These are phyloP conservation scores for Pelochelys cantorii DNA, from an alignment of 2,797 vertebrate species.

Conservation along the genomic window DNA sequence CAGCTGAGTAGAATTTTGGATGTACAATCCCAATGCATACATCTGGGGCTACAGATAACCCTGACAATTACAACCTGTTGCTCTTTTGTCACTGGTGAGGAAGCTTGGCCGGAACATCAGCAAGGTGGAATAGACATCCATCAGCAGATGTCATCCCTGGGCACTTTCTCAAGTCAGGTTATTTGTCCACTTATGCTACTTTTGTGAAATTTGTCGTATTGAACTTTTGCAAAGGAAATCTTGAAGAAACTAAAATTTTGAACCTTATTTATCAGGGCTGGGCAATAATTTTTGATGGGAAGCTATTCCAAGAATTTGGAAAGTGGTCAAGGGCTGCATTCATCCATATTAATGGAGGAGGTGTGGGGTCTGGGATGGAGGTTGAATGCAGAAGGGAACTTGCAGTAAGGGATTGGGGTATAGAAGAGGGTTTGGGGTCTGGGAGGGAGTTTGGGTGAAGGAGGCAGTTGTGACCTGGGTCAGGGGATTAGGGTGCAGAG, in stretches of 20 bases:
- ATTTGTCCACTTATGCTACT: not conserved
- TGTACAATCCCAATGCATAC: slow-evolving; percentile 74
- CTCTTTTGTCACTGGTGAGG: slow-evolving; percentile 75
- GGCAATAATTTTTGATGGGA: no score
- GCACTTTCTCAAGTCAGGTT: slow-evolving; percentile 9
- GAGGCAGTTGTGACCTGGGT: no score
- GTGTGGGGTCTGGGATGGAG: no score
- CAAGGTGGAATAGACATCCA: slow-evolving; percentile 26
- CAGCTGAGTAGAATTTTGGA: slow-evolving; percentile 77
- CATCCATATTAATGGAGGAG: no score
- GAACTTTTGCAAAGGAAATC: not conserved
- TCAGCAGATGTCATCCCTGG: slow-evolving; percentile 24
- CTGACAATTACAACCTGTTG: slow-evolving; percentile 79
- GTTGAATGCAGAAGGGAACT: no score
- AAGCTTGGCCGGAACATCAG: slow-evolving; percentile 39
- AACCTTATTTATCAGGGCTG: not conserved
- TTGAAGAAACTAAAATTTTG: not conserved
- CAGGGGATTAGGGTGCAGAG: no score
- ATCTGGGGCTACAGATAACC: slow-evolving; percentile 72
- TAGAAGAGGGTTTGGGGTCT: no score
- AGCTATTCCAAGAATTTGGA: no score
- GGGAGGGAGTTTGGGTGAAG: no score
- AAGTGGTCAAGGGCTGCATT: no score
- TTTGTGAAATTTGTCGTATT: not conserved
- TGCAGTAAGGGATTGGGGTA: no score